These are phyloP conservation scores for Cheilinus undulatus DNA, from an alignment of 2,113 vertebrate genomes.

Conservation along the genomic window DNA sequence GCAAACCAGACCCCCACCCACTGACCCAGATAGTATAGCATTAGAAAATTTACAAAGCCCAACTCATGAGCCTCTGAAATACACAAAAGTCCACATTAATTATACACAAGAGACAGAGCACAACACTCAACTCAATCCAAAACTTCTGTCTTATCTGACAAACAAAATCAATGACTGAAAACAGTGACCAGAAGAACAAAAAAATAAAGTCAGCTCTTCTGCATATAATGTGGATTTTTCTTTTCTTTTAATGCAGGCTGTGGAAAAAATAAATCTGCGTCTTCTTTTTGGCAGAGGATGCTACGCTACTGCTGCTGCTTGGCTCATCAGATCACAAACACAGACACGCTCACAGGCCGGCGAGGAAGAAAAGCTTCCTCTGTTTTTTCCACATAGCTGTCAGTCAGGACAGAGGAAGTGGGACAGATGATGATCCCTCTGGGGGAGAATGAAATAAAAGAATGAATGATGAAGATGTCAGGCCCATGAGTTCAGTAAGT, in stretches of 20 bases:
- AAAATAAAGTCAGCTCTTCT: no score
- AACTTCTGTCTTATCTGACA: background rate
- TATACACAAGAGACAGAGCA: no score
- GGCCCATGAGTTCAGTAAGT: slow-evolving; percentile 3
- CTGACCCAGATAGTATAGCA: no score
- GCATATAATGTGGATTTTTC: background rate
- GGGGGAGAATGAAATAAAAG: slow-evolving; percentile 56
- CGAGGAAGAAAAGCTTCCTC: slow-evolving; percentile 42
- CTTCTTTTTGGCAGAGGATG: background rate
- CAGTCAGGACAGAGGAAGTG: slow-evolving; percentile 57
- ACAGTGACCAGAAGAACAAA: background rate
- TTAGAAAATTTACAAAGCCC: no score
- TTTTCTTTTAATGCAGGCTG: background rate
- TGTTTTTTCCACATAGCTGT: slow-evolving; percentile 58
- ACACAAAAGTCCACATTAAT: no score
- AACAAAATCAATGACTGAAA: background rate
- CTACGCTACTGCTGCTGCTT: slow-evolving; percentile 23
- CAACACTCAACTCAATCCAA: background rate
- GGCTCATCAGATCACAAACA: slow-evolving; percentile 20
- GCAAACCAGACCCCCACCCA: no score
- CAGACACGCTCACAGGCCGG: slow-evolving; percentile 27
- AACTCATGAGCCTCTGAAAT: no score
- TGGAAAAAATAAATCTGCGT: slow-evolving; percentile 27
- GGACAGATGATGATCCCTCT: slow-evolving; percentile 51
- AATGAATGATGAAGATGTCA: slow-evolving; percentile 56